phyloP scores from a whole-genome alignment of 2,113 vertebrate genomes.

The Calyptomena viridis region DNA sequence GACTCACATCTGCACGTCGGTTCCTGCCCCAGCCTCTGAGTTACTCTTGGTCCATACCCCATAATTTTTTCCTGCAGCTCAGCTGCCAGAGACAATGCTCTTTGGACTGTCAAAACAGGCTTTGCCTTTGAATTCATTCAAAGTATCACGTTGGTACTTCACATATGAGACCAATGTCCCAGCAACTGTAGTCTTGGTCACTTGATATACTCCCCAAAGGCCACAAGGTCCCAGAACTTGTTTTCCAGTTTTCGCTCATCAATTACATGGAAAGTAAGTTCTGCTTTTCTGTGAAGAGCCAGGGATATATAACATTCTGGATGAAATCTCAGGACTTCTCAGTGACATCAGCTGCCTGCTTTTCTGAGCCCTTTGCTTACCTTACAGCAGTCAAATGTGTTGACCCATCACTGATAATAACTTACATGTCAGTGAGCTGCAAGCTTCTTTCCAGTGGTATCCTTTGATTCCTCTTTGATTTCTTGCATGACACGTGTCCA shows the following conservation, averaged over 20 bases:
- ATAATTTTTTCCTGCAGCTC: not conserved
- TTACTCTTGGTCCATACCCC: not conserved
- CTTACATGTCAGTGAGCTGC: not conserved
- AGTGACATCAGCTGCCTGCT: not conserved
- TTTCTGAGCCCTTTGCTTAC: not conserved
- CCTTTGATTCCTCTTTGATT: not conserved
- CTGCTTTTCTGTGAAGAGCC: not conserved
- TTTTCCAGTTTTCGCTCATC: not conserved
- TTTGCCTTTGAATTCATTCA: not conserved
- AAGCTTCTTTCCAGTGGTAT: not conserved
- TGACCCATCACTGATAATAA: not conserved
- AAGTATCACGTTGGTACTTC: not conserved
- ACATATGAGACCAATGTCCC: not conserved
- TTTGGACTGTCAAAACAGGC: not conserved
- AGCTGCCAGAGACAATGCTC: not conserved
- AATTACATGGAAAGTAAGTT: not conserved
- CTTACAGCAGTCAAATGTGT: rapidly evolving
- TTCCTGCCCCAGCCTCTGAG: not conserved
- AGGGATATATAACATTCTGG: not conserved
- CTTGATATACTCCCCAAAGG: not conserved
- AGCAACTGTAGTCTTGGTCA: not conserved
- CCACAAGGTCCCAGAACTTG: not conserved
- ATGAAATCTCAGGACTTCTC: not conserved
- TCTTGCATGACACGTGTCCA: not conserved
- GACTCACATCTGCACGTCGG: rapidly evolving